Conservation (phyloP, 2,113 vertebrate species). For the Oreotrochilus melanogaster region DNA sequence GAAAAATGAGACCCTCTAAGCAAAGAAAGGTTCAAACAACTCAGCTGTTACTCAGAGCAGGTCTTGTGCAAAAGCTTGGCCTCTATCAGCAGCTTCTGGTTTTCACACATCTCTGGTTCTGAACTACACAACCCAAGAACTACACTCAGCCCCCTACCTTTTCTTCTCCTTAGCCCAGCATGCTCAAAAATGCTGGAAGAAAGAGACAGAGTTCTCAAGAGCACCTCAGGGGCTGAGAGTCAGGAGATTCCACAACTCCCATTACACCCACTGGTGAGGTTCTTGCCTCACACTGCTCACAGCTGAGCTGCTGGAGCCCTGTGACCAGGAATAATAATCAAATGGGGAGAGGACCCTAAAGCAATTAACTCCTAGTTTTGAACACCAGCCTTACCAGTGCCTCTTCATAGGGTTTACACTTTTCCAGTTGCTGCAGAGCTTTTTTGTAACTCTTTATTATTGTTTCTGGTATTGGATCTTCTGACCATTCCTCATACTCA, state of each 20-base stretch:
- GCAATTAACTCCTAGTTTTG: background rate
- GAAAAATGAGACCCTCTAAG: background rate
- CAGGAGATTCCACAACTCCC: accelerated
- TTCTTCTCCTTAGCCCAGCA: background rate
- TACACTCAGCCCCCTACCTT: background rate
- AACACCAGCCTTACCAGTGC: slow-evolving; percentile 83
- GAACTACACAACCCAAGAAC: too few relatives aligned
- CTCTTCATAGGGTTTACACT: slow-evolving; percentile 87
- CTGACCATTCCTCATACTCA: slow-evolving; percentile 95
- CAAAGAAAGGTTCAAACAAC: background rate
- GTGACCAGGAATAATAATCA: too few relatives aligned
- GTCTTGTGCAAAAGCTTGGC: too few relatives aligned
- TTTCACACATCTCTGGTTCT: background rate
- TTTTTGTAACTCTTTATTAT: slow-evolving; percentile 86
- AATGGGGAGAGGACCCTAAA: background rate
- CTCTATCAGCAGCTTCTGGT: background rate
- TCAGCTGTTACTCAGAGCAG: background rate
- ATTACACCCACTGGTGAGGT: background rate
- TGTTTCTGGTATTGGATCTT: slow-evolving; percentile 82
- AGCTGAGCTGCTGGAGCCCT: background rate
- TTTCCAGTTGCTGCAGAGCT: slow-evolving; percentile 88
- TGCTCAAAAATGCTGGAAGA: accelerated
- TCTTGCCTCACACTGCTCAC: background rate
- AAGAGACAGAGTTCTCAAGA: background rate
- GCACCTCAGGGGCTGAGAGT: background rate